Conservation (phyloP, 2,113 vertebrate species). For the Anseranas semipalmata region DNA sequence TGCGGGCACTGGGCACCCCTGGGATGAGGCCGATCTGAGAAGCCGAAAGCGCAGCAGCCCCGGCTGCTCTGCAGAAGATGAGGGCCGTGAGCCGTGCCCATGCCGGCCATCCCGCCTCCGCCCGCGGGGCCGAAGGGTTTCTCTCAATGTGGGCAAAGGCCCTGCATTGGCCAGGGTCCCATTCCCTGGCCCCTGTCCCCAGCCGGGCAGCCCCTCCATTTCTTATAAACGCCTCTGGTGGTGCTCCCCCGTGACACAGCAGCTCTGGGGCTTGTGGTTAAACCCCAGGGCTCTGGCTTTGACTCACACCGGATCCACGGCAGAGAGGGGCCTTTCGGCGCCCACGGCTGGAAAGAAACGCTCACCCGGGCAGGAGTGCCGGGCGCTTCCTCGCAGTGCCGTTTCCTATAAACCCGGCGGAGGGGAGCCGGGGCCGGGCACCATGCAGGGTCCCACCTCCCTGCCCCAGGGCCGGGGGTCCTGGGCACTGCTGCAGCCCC, state of each 20-base stretch:
- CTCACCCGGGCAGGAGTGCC: constrained; percentile 55
- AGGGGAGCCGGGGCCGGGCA: not conserved
- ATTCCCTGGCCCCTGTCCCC: not conserved
- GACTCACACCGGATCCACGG: constrained; percentile 58
- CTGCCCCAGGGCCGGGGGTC: not conserved
- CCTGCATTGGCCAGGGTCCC: not conserved
- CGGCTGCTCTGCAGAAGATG: accelerated
- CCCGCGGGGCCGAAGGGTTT: accelerated
- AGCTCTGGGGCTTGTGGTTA: constrained; percentile 46
- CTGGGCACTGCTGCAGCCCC: accelerated
- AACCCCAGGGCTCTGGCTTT: constrained; percentile 57
- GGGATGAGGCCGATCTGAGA: not conserved
- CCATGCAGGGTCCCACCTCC: too few species aligned
- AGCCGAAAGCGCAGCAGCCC: accelerated
- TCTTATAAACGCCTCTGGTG: constrained; percentile 63
- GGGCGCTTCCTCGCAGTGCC: constrained; percentile 67
- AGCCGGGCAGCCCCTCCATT: not conserved
- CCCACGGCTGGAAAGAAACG: constrained; percentile 78
- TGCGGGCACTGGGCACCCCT: accelerated
- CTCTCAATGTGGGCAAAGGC: not conserved
- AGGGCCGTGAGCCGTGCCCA: accelerated
- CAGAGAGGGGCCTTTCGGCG: constrained; percentile 40
- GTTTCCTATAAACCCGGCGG: constrained; percentile 77
- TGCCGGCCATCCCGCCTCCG: accelerated
- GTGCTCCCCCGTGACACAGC: not conserved